A percentile compares a stretch with the other conserved stretches of the same genome.
Conservation (phyloP, 2,113 vertebrate species). For the Pavo muticus region DNA sequence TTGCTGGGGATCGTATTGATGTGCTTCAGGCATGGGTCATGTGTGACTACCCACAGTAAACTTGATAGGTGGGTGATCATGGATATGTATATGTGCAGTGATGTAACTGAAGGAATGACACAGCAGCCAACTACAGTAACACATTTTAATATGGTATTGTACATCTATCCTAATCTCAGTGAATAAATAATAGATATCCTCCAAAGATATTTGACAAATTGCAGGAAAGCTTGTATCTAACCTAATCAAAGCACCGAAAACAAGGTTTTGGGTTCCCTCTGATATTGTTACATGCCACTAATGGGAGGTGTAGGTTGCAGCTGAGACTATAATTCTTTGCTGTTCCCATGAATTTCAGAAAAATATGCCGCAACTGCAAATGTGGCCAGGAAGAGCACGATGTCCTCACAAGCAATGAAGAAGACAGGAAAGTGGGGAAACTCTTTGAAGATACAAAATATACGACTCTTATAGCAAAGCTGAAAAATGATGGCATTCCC, state of each 20-base stretch:
- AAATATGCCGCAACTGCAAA: conserved; percentile 98
- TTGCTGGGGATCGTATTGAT: neutral
- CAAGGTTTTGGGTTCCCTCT: neutral
- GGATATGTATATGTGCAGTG: neutral
- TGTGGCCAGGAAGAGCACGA: conserved; percentile 95
- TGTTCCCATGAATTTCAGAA: conserved; percentile 78
- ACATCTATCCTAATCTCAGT: neutral
- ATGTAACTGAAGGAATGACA: neutral
- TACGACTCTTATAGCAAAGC: conserved; percentile 92
- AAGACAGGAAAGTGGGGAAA: conserved; percentile 94
- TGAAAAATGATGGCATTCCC: conserved; percentile 91
- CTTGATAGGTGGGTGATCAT: neutral
- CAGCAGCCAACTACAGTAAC: neutral
- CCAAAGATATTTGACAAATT: neutral
- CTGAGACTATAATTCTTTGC: neutral
- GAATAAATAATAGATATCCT: neutral
- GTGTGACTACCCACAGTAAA: neutral
- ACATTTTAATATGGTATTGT: neutral
- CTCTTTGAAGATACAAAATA: conserved; percentile 98
- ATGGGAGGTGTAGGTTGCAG: neutral
- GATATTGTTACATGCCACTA: neutral
- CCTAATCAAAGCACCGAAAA: neutral
- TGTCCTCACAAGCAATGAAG: conserved; percentile 87
- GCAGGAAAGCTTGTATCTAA: neutral
- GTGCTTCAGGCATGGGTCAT: neutral